Evolutionary conservation across 2,797 vertebrate species (phyloP), one percentile per base, ranked within the genome.

Genomic region (Astyanax mexicanus): DNA sequence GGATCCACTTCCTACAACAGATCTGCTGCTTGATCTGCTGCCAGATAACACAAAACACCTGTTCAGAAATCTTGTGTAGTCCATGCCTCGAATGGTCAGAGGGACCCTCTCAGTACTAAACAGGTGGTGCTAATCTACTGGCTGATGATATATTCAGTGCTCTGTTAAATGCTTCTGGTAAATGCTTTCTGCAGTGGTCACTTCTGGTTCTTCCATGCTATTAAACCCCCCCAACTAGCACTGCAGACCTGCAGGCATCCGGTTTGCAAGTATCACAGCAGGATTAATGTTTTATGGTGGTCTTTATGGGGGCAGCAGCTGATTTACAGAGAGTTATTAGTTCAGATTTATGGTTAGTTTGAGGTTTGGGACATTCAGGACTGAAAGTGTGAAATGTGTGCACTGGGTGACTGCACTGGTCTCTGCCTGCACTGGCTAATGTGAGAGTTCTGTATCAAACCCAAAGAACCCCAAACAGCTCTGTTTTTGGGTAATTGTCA

Each of bases 211-310:
- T n/a, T n/a, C n/a, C n/a, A n/a, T n/a, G n/a, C n/a, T n/a, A n/a
- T n/a, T n/a, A n/a, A n/a, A n/a, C n/a, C n/a, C n/a, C n/a, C n/a
- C 29, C 32, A 5, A 32, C 29, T 29, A 32, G 29, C 84, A 88
- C 89, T 86, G 74, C 84, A 75, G 84, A 38, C 17, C 67, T 77
- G 82, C 88, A 87, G 88, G 90, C 80, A 79, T 89, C 87, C 89
- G 85, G 85, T 89, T 84, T 87, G 85, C 83, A 83, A 78, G 82
- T 85, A 85, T 84, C 75, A 54, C 69, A 84, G 83, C 47, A 55
- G 80, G 70, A 58, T 74, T 81, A 83, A 87, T 83, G 82, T 81
- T 81, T 81, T 68, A 84, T 87, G 83, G 84, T 75, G 85, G 85
- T 86, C 84, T 88, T 89, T 86, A 81, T 81, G 72, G 65, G 67